phyloP scores from a whole-genome alignment of 2,113 vertebrate genomes.

The Leptobrachium ailaonicum region DNA sequence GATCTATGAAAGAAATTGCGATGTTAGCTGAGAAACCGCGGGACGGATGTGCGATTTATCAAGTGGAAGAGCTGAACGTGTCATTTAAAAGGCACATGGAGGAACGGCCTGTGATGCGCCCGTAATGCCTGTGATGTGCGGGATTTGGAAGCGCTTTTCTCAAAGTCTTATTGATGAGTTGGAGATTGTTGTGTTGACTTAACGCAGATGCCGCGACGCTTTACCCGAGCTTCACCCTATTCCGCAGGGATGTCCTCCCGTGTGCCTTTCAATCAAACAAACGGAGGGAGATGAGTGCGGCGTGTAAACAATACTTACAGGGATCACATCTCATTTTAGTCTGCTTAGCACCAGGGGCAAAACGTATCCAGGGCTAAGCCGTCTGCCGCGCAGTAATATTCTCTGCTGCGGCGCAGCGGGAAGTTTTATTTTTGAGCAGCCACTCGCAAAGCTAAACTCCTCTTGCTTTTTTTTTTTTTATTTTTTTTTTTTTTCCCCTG shows the following conservation, averaged over 20 bases:
- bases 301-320: neutral
- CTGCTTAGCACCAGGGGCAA: neutral
- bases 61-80: no score
- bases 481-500: neutral
- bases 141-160: no score
- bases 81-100: no score
- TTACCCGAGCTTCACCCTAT: neutral
- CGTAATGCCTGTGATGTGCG: no score
- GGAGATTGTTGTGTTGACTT: slow-evolving; percentile 7
- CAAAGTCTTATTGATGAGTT: neutral
- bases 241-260: neutral
- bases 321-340: slow-evolving; percentile 10
- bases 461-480: neutral
- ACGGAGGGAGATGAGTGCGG: neutral
- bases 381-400: neutral
- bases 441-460: neutral
- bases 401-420: neutral
- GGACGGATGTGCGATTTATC: no score
- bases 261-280: neutral
- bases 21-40: no score
- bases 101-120: no score
- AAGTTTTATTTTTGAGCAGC: neutral
- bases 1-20: no score
- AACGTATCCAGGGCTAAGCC: neutral
- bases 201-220: neutral